Evolutionary conservation across 2,797 vertebrate genomes (phyloP), one percentile per base, ranked within the genome.

Genomic region (Enteromius trimaculatus): DNA sequence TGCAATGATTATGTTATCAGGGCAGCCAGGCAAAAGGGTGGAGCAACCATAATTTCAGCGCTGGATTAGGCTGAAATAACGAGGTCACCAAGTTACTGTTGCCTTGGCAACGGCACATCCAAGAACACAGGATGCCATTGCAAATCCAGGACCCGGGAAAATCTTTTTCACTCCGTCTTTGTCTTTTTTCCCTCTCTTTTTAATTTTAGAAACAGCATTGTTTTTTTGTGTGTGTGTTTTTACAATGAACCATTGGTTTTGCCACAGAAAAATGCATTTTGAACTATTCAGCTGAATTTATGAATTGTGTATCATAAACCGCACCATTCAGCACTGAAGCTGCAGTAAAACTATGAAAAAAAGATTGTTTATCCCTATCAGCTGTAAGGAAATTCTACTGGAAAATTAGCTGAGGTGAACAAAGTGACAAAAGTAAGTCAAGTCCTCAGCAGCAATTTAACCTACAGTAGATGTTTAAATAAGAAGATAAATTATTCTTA

Each of bases 61-160:
- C 95, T 94, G 96, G 97, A 99, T 98, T 99, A 98, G 97, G 97
- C 96, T 97, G 96, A 97, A 99, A 98, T 99, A 99, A 99, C 96
- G 97, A 98, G 97, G 97, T 98, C 97, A 98, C 97, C 96, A 97
- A 98, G 97, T 97, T 98, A 96, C 96, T 95, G 98, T 98, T 98
- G 95, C 96, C 95, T 97, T 97, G 95, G 96, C 93, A 97, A 98
- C 97, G 85, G 96, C 96, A 98, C 97, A 98, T 98, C 96, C 96
- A 97, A 97, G 96, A 98, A 97, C 96, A 98, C 96, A 96, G 96
- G 96, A 98, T 97, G 96, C 95, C 96, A 96, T 96, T 95, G 95
- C 94, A 95, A 96, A 89, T 92, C 93, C 92, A 89, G 92, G 92
- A 91, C 91, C 91, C 82, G 88, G 88, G 83, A 89, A 87, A 89